phyloP scores from a whole-genome alignment of 1,140 invertebrate species.

The Planococcus citri region DNA sequence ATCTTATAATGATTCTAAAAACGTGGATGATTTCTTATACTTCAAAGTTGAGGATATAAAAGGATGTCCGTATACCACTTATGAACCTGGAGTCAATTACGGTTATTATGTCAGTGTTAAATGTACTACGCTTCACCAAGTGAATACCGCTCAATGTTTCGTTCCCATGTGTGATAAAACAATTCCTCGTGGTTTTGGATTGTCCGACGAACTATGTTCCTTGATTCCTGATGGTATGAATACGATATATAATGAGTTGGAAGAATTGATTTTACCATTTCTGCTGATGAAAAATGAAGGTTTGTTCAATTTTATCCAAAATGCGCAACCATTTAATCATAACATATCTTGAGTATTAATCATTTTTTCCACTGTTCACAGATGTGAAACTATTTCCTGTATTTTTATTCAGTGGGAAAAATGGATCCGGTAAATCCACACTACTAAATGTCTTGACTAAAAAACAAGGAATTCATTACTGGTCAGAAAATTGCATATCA shows the following conservation, averaged over 20 bases:
- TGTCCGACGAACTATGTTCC: not conserved
- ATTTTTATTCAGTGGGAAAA: not conserved
- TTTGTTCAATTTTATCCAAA: not conserved
- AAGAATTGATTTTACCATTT: conserved; percentile 10
- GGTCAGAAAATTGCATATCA: not conserved
- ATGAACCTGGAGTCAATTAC: not conserved
- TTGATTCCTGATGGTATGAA: not conserved
- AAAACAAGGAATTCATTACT: conserved; percentile 2
- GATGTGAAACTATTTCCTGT: not conserved
- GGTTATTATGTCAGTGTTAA: not conserved
- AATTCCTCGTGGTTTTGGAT: not conserved
- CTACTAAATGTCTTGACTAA: not conserved
- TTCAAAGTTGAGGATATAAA: not conserved
- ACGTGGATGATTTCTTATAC: not conserved
- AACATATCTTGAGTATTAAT: not conserved
- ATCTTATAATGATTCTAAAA: not conserved
- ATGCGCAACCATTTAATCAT: not conserved
- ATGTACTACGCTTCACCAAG: not conserved
- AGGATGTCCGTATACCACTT: not conserved
- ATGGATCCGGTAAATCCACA: conserved; percentile 1
- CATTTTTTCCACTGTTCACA: not conserved
- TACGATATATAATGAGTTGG: not conserved
- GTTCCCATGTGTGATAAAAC: not conserved
- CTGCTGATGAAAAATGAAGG: not conserved
- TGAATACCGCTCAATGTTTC: not conserved